Evolutionary conservation across 2,797 vertebrate genomes (phyloP).

Genomic region (Bovichtus variegatus): DNA sequence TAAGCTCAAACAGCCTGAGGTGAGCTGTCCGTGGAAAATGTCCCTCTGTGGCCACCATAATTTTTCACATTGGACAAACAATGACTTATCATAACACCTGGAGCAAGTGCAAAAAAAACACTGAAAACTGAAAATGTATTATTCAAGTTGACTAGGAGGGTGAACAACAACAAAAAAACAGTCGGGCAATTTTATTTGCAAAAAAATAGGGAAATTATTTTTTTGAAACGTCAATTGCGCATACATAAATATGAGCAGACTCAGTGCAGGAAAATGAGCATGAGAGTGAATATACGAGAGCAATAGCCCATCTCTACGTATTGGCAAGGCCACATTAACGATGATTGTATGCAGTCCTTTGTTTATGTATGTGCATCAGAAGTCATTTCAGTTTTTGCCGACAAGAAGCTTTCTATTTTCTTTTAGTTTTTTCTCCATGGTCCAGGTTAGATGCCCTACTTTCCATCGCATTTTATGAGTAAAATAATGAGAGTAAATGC

Average conservation of each 20-base stretch:
- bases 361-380: neutral
- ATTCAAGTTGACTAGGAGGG: neutral
- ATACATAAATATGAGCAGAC: neutral
- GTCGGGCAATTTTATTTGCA: neutral
- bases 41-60: constrained; percentile 32
- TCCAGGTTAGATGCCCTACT: too few relatives aligned
- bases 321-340: neutral
- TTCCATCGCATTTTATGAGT: too few relatives aligned
- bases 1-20: constrained; percentile 49
- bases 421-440: neutral
- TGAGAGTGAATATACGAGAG: too few relatives aligned
- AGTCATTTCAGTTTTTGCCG: neutral
- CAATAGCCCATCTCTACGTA: neutral
- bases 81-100: constrained; percentile 40
- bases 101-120: constrained; percentile 8
- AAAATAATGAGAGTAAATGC: too few relatives aligned
- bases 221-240: neutral
- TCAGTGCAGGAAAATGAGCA: neutral
- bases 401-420: too few relatives aligned
- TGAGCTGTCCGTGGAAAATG: constrained; percentile 30
- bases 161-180: constrained; percentile 1
- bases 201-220: neutral
- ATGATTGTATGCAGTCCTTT: neutral
- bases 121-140: neutral
- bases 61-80: constrained; percentile 39